These are phyloP conservation scores for Mesorhabditis sp. DNA, from an alignment of 2,888 invertebrate species.

Conservation along the genomic window DNA sequence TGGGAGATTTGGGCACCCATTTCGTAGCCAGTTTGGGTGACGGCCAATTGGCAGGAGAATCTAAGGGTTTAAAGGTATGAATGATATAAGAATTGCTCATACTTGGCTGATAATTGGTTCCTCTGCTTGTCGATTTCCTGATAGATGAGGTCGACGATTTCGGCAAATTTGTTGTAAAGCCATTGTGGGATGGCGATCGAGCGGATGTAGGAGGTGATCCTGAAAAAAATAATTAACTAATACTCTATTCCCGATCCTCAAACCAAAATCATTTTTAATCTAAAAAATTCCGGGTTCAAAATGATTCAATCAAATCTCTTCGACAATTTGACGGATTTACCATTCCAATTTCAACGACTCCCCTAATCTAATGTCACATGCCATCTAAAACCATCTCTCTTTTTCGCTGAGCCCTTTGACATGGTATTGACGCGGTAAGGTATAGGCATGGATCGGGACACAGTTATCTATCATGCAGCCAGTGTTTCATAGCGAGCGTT, in stretches of 20 bases:
- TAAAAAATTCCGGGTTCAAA: background rate
- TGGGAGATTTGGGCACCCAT: conserved; percentile 15
- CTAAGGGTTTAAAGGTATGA: conserved; percentile 15
- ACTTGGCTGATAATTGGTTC: conserved; percentile 14
- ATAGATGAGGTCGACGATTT: conserved; percentile 32
- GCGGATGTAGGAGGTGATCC: conserved; percentile 27
- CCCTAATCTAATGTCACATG: too few species aligned
- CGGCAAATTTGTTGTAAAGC: conserved; percentile 25
- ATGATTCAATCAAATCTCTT: background rate
- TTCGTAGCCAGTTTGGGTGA: conserved; percentile 25
- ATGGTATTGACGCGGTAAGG: too few species aligned
- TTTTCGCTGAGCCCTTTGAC: too few species aligned
- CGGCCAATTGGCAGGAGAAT: conserved; percentile 36
- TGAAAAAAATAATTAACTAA: conserved; percentile 19
- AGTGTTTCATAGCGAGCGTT: too few species aligned
- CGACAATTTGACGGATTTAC: too few species aligned
- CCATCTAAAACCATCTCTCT: too few species aligned
- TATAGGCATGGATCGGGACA: too few species aligned
- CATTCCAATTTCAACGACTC: too few species aligned
- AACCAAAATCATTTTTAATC: background rate
- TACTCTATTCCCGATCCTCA: background rate
- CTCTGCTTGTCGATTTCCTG: conserved; percentile 36
- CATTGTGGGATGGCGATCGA: conserved; percentile 29
- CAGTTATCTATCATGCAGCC: too few species aligned
- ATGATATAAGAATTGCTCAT: background rate